Evolutionary conservation across 2,113 vertebrate species (phyloP), one percentile per base, ranked within the genome.

Genomic region (Lasiurus cinereus): DNA sequence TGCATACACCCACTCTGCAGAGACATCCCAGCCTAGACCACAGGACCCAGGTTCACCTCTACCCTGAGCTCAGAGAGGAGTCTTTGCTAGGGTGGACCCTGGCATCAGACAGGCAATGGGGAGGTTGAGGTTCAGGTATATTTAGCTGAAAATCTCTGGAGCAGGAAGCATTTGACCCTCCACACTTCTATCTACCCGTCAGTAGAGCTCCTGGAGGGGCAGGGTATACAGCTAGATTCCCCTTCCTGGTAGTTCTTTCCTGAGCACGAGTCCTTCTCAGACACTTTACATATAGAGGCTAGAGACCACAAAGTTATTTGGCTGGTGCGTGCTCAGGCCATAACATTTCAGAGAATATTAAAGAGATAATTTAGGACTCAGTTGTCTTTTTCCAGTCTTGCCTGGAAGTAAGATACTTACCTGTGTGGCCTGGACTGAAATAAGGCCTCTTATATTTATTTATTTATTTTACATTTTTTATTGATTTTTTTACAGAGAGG

Each of bases 391-490:
- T 67, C 24, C 66, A 73, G 15, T 85, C 92, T 59, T 88, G 8
- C 69, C 48, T 82, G n/a, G n/a, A 88, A 84, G 22, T 50, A 19
- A 89, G 59, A 95, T 24, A 88, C n/a, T 73, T 88, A 82, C 76
- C 84, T 95, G 0, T 36, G 18, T 88, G 36, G 43, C 87, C 64
- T 85, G 52, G 14, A 84, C 79, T 91, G 33, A 96, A 90, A 67
- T 66, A 76, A 83, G 70, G 15, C 70, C 46, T 88, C 43, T 88
- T 85, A 33, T 64, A 76, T 48, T 48, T 9, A 9, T 48, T 48
- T 48, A 48, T 48, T 48, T 48, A 48, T 48, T 48, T 48, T 48
- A 9, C 10, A 48, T 48, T 9, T 48, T 48, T 48, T 48, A 48
- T 48, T 48, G 8, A 48, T 39, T 39, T 48, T 48, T 48, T 48